Base-by-base conservation (phyloP, 2,113 vertebrate species). In the Rhodinocichla rosea region DNA sequence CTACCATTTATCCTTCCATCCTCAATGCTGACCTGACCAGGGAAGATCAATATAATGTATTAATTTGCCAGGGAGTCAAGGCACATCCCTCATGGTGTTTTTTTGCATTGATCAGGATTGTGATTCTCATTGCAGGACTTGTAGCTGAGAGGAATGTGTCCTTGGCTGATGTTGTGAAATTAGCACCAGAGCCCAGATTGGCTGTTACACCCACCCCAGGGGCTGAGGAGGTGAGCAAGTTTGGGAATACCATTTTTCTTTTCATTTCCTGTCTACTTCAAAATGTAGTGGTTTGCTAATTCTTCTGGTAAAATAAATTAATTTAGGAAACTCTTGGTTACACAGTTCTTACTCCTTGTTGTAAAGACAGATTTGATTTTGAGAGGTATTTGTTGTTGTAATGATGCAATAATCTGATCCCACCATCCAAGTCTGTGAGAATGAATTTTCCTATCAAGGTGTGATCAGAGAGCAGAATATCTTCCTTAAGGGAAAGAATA, bases 111-210 rank as follows among this genome's bases (percentile, higher is more conserved):
- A 95, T 60, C 35, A 86, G 74, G 90, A 59, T 76, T 91, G 83
- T 91, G 78, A 94, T 97, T 97, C 95, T 94, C 50, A 4, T 97
- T 97, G 88, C 91, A 99, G 99, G 98, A 32, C 94, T 98, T 59
- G 92, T 95, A 20, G 98, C 97, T 70, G 98, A 98, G 59, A 94
- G 62, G 7, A 97, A 97, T 37, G 52, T 97, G 65, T 92, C 98
- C 87, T 99, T 99, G 81, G 85, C 94, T 47, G 98, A 99, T 24
- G 95, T 94, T 3, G 92, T 99, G 95, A 98, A 98, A 91, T 97
- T 94, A 62, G 98, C 98, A 32, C 97, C 98, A 0, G 95, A 97
- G 28, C 98, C 99, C 33, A 98, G 92, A 40, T 90, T 99, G 50
- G 98, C 97, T 35, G 98, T 97, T 23, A 98, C 92, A 3, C 99